Evolutionary conservation across 2,113 vertebrate species (phyloP).

Genomic region (Paracanthobrama guichenoti): DNA sequence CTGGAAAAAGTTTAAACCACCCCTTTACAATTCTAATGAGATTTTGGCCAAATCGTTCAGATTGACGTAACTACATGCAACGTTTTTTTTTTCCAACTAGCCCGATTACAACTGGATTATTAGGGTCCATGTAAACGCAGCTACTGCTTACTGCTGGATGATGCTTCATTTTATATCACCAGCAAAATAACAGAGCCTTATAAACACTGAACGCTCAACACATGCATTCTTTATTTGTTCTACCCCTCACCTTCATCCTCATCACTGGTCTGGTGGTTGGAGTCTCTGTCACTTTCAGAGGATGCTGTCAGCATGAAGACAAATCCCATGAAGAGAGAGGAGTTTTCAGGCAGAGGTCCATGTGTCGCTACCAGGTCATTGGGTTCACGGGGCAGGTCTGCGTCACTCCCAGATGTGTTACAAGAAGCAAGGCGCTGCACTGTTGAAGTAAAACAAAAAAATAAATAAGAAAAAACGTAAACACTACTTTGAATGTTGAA

Average conservation of each 20-base stretch:
- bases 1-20: no score
- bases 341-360: slow-evolving; percentile 86
- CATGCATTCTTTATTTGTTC: neutral
- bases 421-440: slow-evolving; percentile 70
- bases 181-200: neutral
- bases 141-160: neutral
- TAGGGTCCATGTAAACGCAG: no score
- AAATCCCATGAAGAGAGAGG: slow-evolving; percentile 92
- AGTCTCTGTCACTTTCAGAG: slow-evolving; percentile 81
- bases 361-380: slow-evolving; percentile 72
- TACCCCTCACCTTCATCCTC: slow-evolving; percentile 85
- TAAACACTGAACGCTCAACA: neutral
- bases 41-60: no score
- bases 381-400: slow-evolving; percentile 67
- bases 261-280: slow-evolving; percentile 76
- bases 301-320: slow-evolving; percentile 93
- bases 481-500: neutral
- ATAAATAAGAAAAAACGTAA: neutral
- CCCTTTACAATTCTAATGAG: no score
- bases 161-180: neutral
- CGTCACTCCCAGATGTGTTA: slow-evolving; percentile 79
- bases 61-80: no score
- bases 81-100: no score
- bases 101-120: no score
- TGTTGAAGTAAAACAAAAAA: slow-evolving; percentile 40